Conservation (phyloP, 2,797 vertebrate genomes). For the Pangasius larnaudii region DNA sequence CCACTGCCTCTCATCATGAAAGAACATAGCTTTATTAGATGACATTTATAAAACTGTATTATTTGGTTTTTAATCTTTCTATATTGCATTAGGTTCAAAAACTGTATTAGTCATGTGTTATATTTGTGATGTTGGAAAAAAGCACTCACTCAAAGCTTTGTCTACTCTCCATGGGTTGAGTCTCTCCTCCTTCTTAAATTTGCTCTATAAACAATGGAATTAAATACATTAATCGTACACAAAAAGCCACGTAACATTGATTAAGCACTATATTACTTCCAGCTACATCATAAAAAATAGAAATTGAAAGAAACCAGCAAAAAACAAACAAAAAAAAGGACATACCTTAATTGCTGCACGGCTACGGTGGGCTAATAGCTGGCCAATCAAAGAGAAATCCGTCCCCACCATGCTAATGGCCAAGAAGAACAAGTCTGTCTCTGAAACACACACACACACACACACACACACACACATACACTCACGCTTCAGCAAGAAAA, state of each 20-base stretch:
- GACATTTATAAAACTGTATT: background rate
- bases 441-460: conserved; percentile 68
- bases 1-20: too few species aligned
- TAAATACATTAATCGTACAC: background rate
- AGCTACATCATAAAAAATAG: background rate
- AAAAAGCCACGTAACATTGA: background rate
- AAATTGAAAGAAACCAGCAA: background rate
- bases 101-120: background rate
- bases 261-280: background rate
- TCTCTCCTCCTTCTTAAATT: conserved; percentile 95
- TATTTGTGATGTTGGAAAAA: background rate
- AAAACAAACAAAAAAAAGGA: background rate
- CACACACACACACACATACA: background rate
- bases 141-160: conserved; percentile 92
- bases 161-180: conserved; percentile 92
- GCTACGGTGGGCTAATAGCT: conserved; percentile 90
- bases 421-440: conserved; percentile 98
- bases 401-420: conserved; percentile 99
- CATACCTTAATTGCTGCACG: conserved; percentile 93
- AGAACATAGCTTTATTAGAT: background rate
- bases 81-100: too few species aligned
- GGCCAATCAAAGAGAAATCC: conserved; percentile 95
- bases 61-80: background rate
- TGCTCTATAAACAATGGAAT: conserved; percentile 80
- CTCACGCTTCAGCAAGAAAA: background rate